Conservation (phyloP, 2,888 invertebrate genomes). For the Scaptomyza caliginosa region DNA sequence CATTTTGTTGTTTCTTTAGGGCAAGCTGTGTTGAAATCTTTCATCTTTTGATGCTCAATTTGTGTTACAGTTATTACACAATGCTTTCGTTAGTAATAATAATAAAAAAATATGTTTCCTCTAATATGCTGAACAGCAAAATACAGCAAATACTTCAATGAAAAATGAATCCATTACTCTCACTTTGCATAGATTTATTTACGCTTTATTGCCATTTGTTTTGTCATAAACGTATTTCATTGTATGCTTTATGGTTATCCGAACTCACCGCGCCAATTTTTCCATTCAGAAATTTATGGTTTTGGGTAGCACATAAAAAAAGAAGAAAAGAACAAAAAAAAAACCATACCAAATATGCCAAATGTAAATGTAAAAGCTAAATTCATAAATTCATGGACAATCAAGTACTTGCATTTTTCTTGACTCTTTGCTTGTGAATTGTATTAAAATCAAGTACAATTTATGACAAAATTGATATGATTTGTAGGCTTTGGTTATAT, state of each 20-base stretch:
- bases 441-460: slow-evolving; percentile 5
- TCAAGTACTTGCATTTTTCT: slow-evolving; percentile 50
- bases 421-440: not conserved
- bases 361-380: slow-evolving; percentile 22
- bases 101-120: not conserved
- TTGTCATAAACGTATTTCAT: slow-evolving; percentile 72
- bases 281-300: slow-evolving; percentile 56
- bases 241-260: slow-evolving; percentile 56
- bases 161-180: slow-evolving; percentile 51
- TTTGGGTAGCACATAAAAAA: slow-evolving; percentile 42
- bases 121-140: slow-evolving; percentile 1
- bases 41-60: no score
- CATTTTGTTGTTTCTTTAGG: no score
- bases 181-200: slow-evolving; percentile 57
- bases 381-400: slow-evolving; percentile 51
- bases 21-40: no score
- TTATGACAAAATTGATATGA: slow-evolving; percentile 6
- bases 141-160: not conserved
- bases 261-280: slow-evolving; percentile 12
- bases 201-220: slow-evolving; percentile 71
- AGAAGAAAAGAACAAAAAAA: no score
- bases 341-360: slow-evolving; percentile 13
- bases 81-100: not conserved
- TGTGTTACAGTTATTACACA: no score
- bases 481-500: slow-evolving; percentile 10